These are phyloP conservation scores for Ophioderma brevispina DNA, from an alignment of 35 echinoderm and acorn worm species.

Conservation along the genomic window DNA sequence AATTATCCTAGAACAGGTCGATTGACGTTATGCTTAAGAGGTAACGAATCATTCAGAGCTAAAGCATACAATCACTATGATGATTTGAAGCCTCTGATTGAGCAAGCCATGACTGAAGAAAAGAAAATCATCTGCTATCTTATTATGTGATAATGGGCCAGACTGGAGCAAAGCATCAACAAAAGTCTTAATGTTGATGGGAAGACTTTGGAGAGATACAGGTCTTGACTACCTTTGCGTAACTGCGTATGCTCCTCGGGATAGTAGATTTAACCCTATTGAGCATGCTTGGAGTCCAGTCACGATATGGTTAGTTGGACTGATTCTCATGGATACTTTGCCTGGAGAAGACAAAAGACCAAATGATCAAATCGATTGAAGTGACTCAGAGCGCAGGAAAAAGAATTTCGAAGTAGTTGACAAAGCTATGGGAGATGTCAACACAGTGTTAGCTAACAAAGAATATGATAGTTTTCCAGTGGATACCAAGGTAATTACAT, in stretches of 20 bases:
- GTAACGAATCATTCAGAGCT: constrained; percentile 12
- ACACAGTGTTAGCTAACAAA: too few relatives aligned
- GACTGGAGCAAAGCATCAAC: constrained; percentile 3
- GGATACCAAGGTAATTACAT: too few relatives aligned
- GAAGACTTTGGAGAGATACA: not conserved
- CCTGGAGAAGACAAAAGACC: not conserved
- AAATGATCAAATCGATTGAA: not conserved
- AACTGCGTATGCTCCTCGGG: not conserved
- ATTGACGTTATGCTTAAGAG: not conserved
- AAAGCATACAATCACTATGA: constrained; percentile 8
- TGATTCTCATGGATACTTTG: not conserved
- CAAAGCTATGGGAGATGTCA: too few relatives aligned
- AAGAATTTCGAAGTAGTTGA: too few relatives aligned
- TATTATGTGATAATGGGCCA: constrained; percentile 10
- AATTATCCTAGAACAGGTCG: constrained; percentile 26
- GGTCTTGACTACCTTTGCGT: constrained; percentile 14
- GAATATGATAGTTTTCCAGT: too few relatives aligned
- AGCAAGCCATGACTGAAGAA: not conserved
- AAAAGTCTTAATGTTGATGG: not conserved
- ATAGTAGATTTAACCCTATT: not conserved
- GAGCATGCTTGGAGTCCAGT: not conserved
- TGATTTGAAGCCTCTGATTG: not conserved
- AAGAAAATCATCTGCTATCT: not conserved
- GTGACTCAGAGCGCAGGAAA: too few relatives aligned
- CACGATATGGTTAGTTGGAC: constrained; percentile 16